Evolutionary conservation across 2,888 invertebrate species (phyloP), one percentile per base, ranked within the genome.

Genomic region (Crocallis elinguaria): DNA sequence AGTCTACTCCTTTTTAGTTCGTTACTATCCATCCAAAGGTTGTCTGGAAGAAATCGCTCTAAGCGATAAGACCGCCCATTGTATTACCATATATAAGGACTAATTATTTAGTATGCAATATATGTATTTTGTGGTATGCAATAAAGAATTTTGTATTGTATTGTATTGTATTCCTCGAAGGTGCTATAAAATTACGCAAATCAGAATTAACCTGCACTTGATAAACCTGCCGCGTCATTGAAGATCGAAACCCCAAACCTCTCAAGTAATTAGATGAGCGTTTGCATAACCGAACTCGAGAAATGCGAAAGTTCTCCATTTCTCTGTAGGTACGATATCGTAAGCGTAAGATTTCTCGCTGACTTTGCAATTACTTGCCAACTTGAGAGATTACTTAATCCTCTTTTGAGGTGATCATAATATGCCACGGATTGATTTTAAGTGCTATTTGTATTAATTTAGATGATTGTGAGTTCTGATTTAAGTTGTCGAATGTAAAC

Each of bases 271-370:
- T 78, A 78, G 78, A 79, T 71, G 81, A 54, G 13, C 42, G 32
- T 72, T 64, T 58, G 60, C 57, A 60, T 81, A 78, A 66, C 64
- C 58, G 64, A 81, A 82, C 56, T 27, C 67, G 71, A 73, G 81
- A 84, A 80, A 82, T 80, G 76, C 82, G 85, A 85, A 85, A 85
- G 85, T 73, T 70, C 60, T 49, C 66, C 78, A 82, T 84, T 82
- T 85, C 78, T 74, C 75, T n/a, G 36, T 70, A 69, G 63, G 61
- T 70, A 69, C 64, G 61, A 64, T 67, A 71, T 61, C 68, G 60
- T 62, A 59, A 59, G 57, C 55, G 56, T 55, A 50, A 62, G 79
- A 81, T 81, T 83, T 84, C 84, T 75, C 75, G 71, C 77, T 81
- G 79, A 81, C 80, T 79, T 71, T 64, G 79, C 82, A 82, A 69